Evolutionary conservation across 2,888 invertebrate genomes (phyloP), one percentile per base, ranked within the genome.

Genomic region (Erebia palarica): DNA sequence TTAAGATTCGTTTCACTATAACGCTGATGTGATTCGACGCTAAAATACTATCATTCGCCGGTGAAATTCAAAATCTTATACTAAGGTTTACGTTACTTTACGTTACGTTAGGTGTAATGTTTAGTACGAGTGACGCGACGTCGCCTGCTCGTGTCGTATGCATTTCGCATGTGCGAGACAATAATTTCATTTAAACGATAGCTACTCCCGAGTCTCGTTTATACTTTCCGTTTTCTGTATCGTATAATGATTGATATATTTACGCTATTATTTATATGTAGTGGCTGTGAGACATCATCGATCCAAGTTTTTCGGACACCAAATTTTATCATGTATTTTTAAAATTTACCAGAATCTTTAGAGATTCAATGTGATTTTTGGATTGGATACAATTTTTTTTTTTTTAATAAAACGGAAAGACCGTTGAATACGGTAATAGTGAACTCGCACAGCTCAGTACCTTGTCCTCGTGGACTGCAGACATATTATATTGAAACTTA

Each of bases 151-250:
- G 78, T 75, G 82, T 84, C 59, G 82, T 82, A 83, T 80, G 86
- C 89, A 86, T 88, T 89, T 84, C 85, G 80, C 88, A 87, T 85
- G 91, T 90, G 91, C 91, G 92, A 91, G 92, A 92, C 92, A 91
- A 92, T 92, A 92, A 88, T 79, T 84, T 83, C 75, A 69, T 76
- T 78, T 77, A 16, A 64, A 75, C 63, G n/a, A 64, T 59, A 72
- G 53, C 67, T 72, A 73, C 76, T 67, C 60, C 75, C 11, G 76
- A 77, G 76, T 74, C 76, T 74, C 75, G 69, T 49, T 69, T 74
- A 67, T 72, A 68, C 65, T 72, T 74, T 75, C 42, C 70, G 65
- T 67, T 67, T 57, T 47, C 68, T 72, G 55, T 68, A 53, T 53
- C 53, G 42, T n/a, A 36, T 57, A 58, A 13, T 21, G 44, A 58